Percentiles rank a stretch among this genome's conserved stretches.
phyloP scores from a whole-genome alignment of 2,797 vertebrate species.

The Sphaeramia orbicularis region DNA sequence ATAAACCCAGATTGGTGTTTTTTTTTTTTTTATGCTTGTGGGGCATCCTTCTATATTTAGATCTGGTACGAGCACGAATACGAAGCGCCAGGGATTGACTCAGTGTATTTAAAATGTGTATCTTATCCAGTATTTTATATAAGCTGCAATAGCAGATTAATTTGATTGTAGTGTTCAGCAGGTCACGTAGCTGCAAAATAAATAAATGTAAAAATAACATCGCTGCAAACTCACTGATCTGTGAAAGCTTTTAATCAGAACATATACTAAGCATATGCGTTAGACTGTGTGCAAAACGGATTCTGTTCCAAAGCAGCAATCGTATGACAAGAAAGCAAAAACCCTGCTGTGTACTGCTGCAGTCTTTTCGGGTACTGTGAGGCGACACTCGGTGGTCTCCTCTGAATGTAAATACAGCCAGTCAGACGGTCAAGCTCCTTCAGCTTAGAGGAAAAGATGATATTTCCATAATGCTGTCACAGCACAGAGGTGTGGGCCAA shows the following conservation, averaged over 20 bases:
- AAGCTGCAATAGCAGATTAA: constrained; percentile 71
- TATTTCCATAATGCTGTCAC: constrained; percentile 83
- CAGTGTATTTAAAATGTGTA: constrained; percentile 65
- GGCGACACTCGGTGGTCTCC: constrained; percentile 45
- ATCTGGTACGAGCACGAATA: constrained; percentile 46
- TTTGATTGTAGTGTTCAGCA: constrained; percentile 54
- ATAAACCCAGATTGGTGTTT: constrained; percentile 46
- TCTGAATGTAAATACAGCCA: constrained; percentile 75
- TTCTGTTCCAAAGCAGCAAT: constrained; percentile 27
- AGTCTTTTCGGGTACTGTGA: constrained; percentile 50
- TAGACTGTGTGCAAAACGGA: constrained; percentile 30
- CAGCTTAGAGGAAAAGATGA: constrained; percentile 63
- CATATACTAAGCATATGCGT: constrained; percentile 31
- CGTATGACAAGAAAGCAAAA: constrained; percentile 36
- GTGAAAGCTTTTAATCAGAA: constrained; percentile 32
- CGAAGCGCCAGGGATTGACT: constrained; percentile 51
- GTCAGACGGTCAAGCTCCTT: constrained; percentile 71
- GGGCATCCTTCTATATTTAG: constrained; percentile 72
- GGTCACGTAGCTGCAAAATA: constrained; percentile 40
- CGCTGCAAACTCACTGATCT: constrained; percentile 55
- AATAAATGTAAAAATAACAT: constrained; percentile 6
- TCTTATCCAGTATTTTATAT: constrained; percentile 62
- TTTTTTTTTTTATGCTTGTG: constrained; percentile 46
- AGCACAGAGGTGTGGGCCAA: constrained; percentile 65
- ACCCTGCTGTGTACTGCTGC: constrained; percentile 23